Evolutionary conservation across 2,797 vertebrate species (phyloP), one percentile per base, ranked within the genome.

Genomic region (Urocyon cinereoargenteus): DNA sequence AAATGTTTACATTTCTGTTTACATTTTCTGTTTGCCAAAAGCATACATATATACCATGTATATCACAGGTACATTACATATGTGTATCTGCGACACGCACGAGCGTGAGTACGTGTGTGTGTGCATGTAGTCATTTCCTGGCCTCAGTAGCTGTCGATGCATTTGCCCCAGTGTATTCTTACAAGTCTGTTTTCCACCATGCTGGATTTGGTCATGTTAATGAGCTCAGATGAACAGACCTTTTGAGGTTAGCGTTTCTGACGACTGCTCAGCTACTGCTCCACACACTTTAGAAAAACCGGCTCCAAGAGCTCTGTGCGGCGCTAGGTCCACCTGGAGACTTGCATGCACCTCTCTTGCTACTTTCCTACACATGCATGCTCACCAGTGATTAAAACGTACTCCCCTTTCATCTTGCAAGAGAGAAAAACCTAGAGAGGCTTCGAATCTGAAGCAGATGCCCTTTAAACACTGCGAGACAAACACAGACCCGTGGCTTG

Each of bases 321-420:
- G 31, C 2, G 24, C 0, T 2, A 8, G n/a, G 10, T 0, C 1
- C 26, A 6, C 1, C 45, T 2, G 45, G 0, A 0, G 0, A 34
- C 18, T 64, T 15, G 73, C 1, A 1, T 13, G 21, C 40, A n/a
- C 55, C 1, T 28, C 1, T 14, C 55, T 26, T 26, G 2, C 40
- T 7, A 18, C 22, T 95, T 96, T 73, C 53, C 70, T 21, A 13
- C 18, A 28, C 55, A 22, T 8, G 26, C 28, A 0, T 14, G 72
- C 16, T 49, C 53, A 16, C 61, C 90, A 66, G 28, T 24, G 66
- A 91, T 8, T 4, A 14, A 77, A 73, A 70, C 59, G 19, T 5
- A 40, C n/a, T 73, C 2, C 36, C 82, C 11, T 78, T 28, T 72
- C 40, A 64, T 93, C 90, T 6, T 45, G 1, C 91, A 45, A 40